Percentiles rank a stretch among this genome's conserved stretches.
Conservation (phyloP, 2,113 vertebrate species). For the Xenotilapia flavipinnis region DNA sequence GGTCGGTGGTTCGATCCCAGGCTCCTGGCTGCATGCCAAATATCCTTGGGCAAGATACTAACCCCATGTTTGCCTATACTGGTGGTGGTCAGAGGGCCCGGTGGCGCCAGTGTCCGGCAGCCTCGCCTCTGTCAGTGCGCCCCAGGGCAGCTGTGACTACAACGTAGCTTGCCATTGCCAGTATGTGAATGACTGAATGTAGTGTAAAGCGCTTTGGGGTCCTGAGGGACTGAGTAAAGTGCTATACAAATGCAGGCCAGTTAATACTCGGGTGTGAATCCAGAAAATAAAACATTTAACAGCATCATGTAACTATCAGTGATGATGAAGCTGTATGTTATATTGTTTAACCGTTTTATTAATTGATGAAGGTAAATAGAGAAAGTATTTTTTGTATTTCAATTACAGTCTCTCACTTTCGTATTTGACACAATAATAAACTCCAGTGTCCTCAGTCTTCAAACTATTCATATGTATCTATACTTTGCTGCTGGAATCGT, state of each 20-base stretch:
- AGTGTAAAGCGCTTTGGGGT: too few relatives aligned
- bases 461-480: background rate
- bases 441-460: background rate
- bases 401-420: background rate
- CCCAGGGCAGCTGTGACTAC: too few relatives aligned
- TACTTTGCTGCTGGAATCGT: background rate
- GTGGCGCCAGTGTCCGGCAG: too few relatives aligned
- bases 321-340: rapidly evolving
- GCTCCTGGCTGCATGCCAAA: too few relatives aligned
- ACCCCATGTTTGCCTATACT: too few relatives aligned
- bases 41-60: too few relatives aligned
- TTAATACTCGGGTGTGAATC: background rate
- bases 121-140: too few relatives aligned
- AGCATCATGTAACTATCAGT: rapidly evolving
- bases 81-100: too few relatives aligned
- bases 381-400: background rate
- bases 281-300: background rate
- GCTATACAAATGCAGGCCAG: background rate
- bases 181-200: too few relatives aligned
- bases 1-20: too few relatives aligned
- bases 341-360: background rate
- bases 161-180: too few relatives aligned
- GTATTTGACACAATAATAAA: background rate
- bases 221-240: too few relatives aligned
- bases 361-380: background rate